Conservation (phyloP, 2,113 vertebrate species). For the Leuciscus idus region DNA sequence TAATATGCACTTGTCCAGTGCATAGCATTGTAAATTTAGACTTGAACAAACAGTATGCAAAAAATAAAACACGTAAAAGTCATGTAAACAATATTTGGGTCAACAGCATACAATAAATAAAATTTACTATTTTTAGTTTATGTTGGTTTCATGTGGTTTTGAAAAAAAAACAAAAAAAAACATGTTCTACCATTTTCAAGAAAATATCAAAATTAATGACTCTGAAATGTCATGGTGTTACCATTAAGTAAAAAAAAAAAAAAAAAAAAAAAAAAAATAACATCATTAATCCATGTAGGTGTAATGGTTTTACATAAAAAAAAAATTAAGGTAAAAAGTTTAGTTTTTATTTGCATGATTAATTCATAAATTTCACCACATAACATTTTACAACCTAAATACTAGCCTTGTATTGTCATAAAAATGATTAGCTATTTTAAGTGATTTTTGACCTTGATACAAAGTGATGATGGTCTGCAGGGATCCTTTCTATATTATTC, state of each 20-base stretch:
- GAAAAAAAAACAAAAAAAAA: too few species aligned
- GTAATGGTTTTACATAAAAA: too few species aligned
- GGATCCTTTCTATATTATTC: too few species aligned
- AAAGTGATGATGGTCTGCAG: too few species aligned
- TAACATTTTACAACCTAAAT: too few species aligned
- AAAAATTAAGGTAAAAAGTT: too few species aligned
- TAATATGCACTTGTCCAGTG: not conserved
- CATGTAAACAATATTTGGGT: not conserved
- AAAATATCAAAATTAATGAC: not conserved
- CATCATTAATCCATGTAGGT: too few species aligned
- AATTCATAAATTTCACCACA: too few species aligned
- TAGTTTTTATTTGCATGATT: not conserved
- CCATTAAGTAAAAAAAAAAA: not conserved
- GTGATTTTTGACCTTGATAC: too few species aligned
- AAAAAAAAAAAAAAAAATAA: not conserved
- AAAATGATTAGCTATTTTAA: too few species aligned
- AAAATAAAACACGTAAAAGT: not conserved
- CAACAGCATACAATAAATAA: not conserved
- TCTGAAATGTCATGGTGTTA: not conserved
- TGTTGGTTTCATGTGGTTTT: not conserved
- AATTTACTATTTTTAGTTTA: not conserved
- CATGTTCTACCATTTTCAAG: not conserved
- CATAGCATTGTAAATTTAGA: not conserved
- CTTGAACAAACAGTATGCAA: not conserved
- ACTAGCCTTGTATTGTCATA: too few species aligned